Conservation (phyloP, 2,113 vertebrate genomes). For the Pseudorectes ferrugineus region DNA sequence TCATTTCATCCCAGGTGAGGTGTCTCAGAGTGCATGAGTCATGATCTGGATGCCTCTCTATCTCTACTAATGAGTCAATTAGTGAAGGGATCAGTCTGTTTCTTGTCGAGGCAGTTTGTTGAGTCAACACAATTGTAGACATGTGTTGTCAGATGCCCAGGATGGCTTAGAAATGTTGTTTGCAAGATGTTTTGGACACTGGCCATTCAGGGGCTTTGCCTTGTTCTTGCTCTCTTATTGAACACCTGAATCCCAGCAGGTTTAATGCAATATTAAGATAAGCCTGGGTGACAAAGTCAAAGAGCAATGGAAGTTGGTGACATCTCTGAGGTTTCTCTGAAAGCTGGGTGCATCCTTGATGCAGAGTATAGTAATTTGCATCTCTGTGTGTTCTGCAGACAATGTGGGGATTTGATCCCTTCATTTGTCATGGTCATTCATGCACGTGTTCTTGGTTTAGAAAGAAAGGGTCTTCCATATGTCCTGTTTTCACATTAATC, state of each 20-base stretch:
- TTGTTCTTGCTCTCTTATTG: background rate
- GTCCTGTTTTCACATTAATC: background rate
- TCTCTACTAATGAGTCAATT: slow-evolving; percentile 2
- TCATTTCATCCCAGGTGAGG: background rate
- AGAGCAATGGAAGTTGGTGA: background rate
- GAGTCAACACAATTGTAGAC: background rate
- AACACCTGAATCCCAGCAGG: background rate
- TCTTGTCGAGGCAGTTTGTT: background rate
- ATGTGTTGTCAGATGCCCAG: background rate
- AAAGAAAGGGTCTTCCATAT: background rate
- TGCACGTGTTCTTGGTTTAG: background rate
- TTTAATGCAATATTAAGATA: background rate
- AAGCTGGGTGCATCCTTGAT: background rate
- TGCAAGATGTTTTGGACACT: background rate
- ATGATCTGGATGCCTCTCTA: background rate
- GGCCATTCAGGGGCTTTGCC: background rate
- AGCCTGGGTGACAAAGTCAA: background rate
- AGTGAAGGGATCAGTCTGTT: background rate
- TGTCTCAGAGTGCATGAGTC: background rate
- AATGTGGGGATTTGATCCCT: background rate
- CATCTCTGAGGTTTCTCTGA: background rate
- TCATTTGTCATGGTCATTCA: background rate
- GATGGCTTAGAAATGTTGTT: background rate
- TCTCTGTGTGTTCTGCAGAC: background rate
- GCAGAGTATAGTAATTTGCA: background rate